Evolutionary conservation across 2,888 invertebrate species (phyloP).

Genomic region (Nineta flava): DNA sequence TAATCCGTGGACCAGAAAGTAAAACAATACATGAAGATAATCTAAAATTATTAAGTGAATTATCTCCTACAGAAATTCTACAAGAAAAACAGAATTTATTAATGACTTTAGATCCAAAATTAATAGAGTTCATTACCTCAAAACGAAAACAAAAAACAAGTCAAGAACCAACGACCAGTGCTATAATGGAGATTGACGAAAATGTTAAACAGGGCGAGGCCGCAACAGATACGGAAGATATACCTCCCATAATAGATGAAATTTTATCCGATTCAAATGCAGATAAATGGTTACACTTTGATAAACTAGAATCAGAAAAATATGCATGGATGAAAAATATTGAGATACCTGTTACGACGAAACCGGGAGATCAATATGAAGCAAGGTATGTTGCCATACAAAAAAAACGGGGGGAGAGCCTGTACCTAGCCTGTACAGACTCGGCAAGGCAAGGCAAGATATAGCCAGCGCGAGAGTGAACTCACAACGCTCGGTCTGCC

Average conservation of each 20-base stretch:
- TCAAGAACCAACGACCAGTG: conserved; percentile 22
- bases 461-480: no score
- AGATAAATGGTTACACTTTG: conserved; percentile 71
- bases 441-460: no score
- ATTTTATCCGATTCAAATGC: conserved; percentile 41
- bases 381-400: conserved; percentile 32
- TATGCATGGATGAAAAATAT: conserved; percentile 70
- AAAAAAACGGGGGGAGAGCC: no score
- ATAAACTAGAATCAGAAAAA: conserved; percentile 72
- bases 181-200: no score
- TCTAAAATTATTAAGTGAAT: conserved; percentile 40
- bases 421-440: no score
- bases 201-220: conserved; percentile 14
- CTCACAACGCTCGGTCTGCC: no score
- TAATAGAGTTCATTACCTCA: conserved; percentile 46
- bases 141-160: conserved; percentile 21
- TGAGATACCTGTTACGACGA: conserved; percentile 37
- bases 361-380: conserved; percentile 48
- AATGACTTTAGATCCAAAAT: conserved; percentile 42
- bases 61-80: conserved; percentile 60
- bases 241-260: conserved; percentile 11
- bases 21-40: conserved; percentile 60
- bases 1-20: conserved; percentile 28
- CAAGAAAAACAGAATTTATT: conserved; percentile 55
- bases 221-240: conserved; percentile 1